Evolutionary conservation across 2,113 vertebrate species (phyloP).

Genomic region (Nansenia antarctica): DNA sequence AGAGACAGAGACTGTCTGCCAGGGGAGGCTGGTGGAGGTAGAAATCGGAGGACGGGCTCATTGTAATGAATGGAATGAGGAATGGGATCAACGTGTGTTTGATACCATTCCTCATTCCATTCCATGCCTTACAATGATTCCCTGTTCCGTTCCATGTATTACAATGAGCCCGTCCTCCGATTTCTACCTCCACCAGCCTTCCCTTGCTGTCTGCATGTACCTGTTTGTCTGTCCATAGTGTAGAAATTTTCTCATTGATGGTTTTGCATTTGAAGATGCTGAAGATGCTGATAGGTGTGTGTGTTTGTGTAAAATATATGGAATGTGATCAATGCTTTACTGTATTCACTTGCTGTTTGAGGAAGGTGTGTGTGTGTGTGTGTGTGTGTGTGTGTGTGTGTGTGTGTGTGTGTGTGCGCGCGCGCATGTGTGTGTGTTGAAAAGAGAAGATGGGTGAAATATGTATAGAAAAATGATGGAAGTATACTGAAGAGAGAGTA

Average conservation of each 20-base stretch:
- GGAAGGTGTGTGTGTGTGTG: conserved; percentile 9
- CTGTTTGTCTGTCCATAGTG: conserved; percentile 14
- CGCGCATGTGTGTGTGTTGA: background rate
- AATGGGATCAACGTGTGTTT: too few relatives aligned
- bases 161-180: background rate
- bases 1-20: background rate
- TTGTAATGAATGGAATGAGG: too few relatives aligned
- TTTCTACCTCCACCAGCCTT: background rate
- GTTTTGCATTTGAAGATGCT: too few relatives aligned
- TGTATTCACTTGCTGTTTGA: conserved; percentile 7
- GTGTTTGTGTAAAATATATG: background rate
- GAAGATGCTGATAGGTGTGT: too few relatives aligned
- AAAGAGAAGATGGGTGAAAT: too few relatives aligned
- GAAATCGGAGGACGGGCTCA: too few relatives aligned
- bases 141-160: background rate
- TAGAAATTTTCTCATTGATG: background rate
- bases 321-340: background rate
- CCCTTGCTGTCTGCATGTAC: conserved; percentile 21
- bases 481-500: too few relatives aligned
- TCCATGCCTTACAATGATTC: too few relatives aligned
- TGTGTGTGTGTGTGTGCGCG: background rate
- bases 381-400: conserved; percentile 11
- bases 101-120: too few relatives aligned
- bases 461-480: too few relatives aligned
- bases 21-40: background rate